A percentile compares a stretch with the other conserved stretches of the same genome.
Evolutionary conservation across 1,140 invertebrate genomes (phyloP).

Genomic region (Nasonia giraulti): DNA sequence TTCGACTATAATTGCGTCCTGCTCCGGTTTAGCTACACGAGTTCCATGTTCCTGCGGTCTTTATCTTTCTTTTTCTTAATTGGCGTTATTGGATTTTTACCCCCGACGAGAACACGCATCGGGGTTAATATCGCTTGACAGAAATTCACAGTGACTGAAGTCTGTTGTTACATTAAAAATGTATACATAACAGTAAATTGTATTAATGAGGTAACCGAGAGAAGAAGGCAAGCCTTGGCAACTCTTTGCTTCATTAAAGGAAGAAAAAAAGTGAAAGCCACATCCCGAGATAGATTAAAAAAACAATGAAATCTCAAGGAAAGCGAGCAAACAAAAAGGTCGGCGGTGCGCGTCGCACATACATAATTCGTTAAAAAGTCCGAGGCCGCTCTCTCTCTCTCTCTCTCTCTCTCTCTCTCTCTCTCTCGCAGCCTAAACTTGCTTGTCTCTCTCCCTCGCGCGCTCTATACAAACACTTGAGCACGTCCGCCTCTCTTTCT

Average conservation of each 20-base stretch:
- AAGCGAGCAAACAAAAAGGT: background rate
- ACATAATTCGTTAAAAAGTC: conserved; percentile 45
- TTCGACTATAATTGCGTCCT: background rate
- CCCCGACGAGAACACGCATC: background rate
- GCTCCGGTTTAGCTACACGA: background rate
- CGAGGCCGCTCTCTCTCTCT: no score
- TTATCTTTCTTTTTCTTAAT: conserved; percentile 8
- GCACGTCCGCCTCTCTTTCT: conserved; percentile 35
- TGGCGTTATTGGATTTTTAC: background rate
- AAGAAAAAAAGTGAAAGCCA: background rate
- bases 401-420: background rate
- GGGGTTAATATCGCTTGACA: background rate
- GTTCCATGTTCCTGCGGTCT: background rate
- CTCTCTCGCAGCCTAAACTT: background rate
- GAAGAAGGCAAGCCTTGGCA: no score
- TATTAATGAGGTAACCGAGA: background rate
- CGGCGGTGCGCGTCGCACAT: background rate
- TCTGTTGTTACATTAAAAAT: background rate
- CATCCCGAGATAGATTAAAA: background rate
- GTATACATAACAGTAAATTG: background rate
- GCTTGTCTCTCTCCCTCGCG: background rate
- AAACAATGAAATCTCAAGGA: background rate
- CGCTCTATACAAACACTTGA: conserved; percentile 23
- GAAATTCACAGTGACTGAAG: background rate
- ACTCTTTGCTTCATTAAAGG: no score